Base-by-base conservation (phyloP, 2,888 invertebrate species). In the Synergus laeviventris region DNA sequence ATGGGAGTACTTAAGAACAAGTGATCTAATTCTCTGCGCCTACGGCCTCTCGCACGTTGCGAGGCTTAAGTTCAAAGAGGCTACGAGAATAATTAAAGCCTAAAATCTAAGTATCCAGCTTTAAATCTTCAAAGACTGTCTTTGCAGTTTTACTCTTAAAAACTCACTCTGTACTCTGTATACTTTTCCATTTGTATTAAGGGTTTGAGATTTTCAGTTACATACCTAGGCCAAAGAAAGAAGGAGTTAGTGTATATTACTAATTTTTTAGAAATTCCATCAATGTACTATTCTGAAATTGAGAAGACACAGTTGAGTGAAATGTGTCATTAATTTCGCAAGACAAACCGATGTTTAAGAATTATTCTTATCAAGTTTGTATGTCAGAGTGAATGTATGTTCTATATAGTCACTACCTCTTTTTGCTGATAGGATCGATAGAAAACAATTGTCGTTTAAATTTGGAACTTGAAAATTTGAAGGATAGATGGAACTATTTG, bases 21-120 rank as follows among this genome's bases (percentile, higher is more conserved):
- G 66, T 66, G 66, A 66, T 66, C 66, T 66, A 66, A 66, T 66
- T 66, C 45, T 66, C 24, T 45, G 45, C 24, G 18, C 66, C 66
- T 66, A 21, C 45, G 66, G 21, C 42, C 66, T 24, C 66, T 24
- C 24, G 31, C 66, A 66, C 66, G 66, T 66, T 66, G 45, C 16
- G 18, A 45, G 12, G 21, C 24, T 66, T 66, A 21, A 16, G 24
- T 7, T 45, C 42, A 45, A 45, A 66, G 42, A 24, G 39, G 39
- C 16, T 24, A 61, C 12, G 21, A 7, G 64, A 66, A 66, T 66
- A n/a, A 14, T 38, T 31, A 60, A 38, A 45, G 14, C 42, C 24
- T 66, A 66, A 66, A 24, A 45, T 45, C 16, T 14, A 42, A 42
- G 18, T 14, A 16, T 11, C 39, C 21, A 54, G 18, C 49, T 54